A percentile compares a stretch with the other conserved stretches of the same genome.
Conservation (phyloP, 2,113 vertebrate species). For the Catagonus wagneri region DNA sequence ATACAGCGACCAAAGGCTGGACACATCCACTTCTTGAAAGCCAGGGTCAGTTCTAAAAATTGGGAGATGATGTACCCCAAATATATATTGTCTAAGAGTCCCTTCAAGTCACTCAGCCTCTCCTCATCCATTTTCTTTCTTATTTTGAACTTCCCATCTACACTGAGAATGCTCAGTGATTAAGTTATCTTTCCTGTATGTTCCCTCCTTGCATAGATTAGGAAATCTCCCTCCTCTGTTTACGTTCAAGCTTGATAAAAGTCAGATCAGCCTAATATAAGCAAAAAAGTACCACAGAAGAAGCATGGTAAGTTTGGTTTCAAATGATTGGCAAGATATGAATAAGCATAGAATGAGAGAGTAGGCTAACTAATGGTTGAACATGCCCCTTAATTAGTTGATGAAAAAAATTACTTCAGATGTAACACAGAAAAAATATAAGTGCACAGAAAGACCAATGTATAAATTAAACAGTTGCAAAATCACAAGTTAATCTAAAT, state of each 20-base stretch:
- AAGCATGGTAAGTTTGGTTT: not conserved
- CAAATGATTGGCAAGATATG: not conserved
- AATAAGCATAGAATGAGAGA: not conserved
- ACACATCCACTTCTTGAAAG: not conserved
- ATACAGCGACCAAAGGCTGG: not conserved
- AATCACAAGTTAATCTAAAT: not conserved
- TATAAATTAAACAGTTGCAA: not conserved
- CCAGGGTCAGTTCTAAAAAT: not conserved
- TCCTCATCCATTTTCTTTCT: constrained; percentile 6
- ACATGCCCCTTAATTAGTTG: not conserved
- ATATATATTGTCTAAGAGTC: not conserved
- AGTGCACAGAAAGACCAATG: not conserved
- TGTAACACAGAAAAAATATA: not conserved
- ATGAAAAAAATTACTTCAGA: not conserved
- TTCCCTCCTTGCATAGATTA: not conserved
- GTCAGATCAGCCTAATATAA: not conserved
- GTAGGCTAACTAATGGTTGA: not conserved
- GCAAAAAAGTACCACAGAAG: not conserved
- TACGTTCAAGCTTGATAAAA: not conserved
- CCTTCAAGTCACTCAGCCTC: not conserved
- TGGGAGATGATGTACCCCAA: not conserved
- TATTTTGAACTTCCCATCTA: not conserved
- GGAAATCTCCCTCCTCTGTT: not conserved
- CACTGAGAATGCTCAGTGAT: not conserved
- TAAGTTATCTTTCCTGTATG: not conserved